Base-by-base conservation (phyloP, 2,888 invertebrate genomes). In the Cetonia aurata region DNA sequence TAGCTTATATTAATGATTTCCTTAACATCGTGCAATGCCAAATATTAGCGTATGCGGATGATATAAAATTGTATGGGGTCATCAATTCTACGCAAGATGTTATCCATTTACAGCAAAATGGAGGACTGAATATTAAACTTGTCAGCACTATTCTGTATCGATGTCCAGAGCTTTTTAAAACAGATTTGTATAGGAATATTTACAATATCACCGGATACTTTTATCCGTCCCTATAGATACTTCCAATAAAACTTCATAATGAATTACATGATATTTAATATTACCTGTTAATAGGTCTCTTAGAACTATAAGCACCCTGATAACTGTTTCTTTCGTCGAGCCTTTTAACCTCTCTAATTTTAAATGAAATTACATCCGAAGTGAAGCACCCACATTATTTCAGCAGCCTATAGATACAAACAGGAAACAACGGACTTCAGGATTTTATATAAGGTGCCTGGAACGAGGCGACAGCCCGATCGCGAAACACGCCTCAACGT, bases 391-490 rank as follows among this genome's bases (percentile, higher is more conserved):
- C 52, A 52, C 52, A 19, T 17, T 9, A 52, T 52, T 52, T 52
- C 52, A 10, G 17, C 17, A 19, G 10, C 17, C 25, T n/a, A n/a
- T n/a, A 50, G 17, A 52, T 52, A 12, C 19, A 52, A 52, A 52
- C 52, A 52, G 52, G 52, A 52, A 17, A 52, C 10, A 17, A 17
- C 17, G 10, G 6, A 52, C 17, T 17, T n/a, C 19, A 15, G 10
- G 17, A 15, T 52, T 12, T 52, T 52, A 52, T 37, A 42, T 37
- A 57, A 15, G 42, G 1, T 37, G 57, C 15, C 15, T 41, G 41
- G 57, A 31, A 57, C 37, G 42, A 57, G 41, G 41, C 19, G 37
- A 41, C 57, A 57, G 41, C 41, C 15, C 17, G 57, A 57, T 1
- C 25, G n/a, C 25, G 4, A 25, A 4, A 4, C 25, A 4, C 25